Base-by-base conservation (phyloP, 2,888 invertebrate genomes). In the Luperina testacea region DNA sequence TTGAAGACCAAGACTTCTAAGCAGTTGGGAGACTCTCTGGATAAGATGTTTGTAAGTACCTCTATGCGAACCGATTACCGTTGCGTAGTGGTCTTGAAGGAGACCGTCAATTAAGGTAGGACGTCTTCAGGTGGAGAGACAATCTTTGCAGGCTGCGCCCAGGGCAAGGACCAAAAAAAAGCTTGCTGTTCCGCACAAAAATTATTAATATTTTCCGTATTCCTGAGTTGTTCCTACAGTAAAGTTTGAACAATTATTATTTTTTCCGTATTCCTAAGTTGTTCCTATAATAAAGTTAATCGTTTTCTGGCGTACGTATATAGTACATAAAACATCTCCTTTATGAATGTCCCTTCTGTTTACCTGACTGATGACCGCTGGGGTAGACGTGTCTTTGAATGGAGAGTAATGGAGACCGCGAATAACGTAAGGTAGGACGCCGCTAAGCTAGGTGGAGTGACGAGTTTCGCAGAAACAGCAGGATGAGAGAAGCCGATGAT, bases 1-100 rank as follows among this genome's bases (percentile, higher is more conserved):
- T 92, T 98, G 61, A 97, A 96, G 87, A 97, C 95, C 0, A 94
- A 94, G 85, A 91, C 95, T 1, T 95, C 95, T 80, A 94, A 95
- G 81, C 96, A 97, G 84, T 85, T 97, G 0, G 97, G 96, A 0
- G 94, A 97, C 84, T 96, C 97, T 1, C 32, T 96, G 24, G 85
- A 89, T 9, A 91, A 92, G 59, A 96, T 97, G 89, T 95, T 94
- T 91, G 97, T 97, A 87, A 95, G 95, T 91, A 71, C n/a, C 38
- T 64, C 64, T 6, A 5, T 48, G n/a, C 15, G n/a, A 42, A 13
- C 20, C 17, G 59, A 17, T 42, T 6, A 57, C 38, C 38, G 24
- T 24, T 38, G 24, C 5, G 24, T 6, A 24, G 64, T 64, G 38
- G 24, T 38, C 38, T 38, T 38, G 38, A 65, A 24, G 24, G 38